Base-by-base conservation (phyloP, 2,888 invertebrate species). In the Rhamnusium bicolor region DNA sequence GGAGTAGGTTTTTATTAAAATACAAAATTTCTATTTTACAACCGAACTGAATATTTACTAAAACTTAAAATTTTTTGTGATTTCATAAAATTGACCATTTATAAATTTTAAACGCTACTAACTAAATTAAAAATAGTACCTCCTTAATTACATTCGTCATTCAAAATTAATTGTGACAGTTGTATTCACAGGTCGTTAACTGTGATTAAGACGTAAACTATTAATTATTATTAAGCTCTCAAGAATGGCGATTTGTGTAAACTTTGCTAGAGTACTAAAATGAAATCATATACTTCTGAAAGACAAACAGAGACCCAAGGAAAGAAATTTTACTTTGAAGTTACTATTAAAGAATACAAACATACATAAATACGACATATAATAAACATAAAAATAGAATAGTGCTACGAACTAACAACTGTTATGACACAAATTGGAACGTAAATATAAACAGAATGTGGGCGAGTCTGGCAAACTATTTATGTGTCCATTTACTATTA, bases 381-480 rank as follows among this genome's bases (percentile, higher is more conserved):
- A 67, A 24, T 56, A 58, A 62, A 56, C 46, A 16, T 67, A 73
- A 79, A 80, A 79, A 79, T 80, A 80, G 80, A 73, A 47, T 71
- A 75, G 80, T 79, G 78, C 80, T 79, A 77, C 73, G 79, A 80
- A 79, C 80, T 77, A 67, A 54, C 54, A 60, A 67, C 32, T 29
- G 10, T 56, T 67, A 21, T 67, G 67, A 67, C 67, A 66, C 54
- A 56, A 67, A 67, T 32, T 67, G 27, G 54, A 56, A 29, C 56
- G 56, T 56, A 54, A 53, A 49, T 65, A 51, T 40, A 65, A 65
- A 65, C 53, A 65, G 14, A 16, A 54, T 19, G 67, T 67, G 24
- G 67, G 67, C 67, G 67, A 67, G 67, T 56, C 67, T 67, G 21
- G n/a, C 24, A 24, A 67, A 65, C 56, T 67, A 67, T 67, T 67